These are phyloP conservation scores for Apteryx owenii DNA, from an alignment of 2,113 vertebrate genomes.

Conservation along the genomic window DNA sequence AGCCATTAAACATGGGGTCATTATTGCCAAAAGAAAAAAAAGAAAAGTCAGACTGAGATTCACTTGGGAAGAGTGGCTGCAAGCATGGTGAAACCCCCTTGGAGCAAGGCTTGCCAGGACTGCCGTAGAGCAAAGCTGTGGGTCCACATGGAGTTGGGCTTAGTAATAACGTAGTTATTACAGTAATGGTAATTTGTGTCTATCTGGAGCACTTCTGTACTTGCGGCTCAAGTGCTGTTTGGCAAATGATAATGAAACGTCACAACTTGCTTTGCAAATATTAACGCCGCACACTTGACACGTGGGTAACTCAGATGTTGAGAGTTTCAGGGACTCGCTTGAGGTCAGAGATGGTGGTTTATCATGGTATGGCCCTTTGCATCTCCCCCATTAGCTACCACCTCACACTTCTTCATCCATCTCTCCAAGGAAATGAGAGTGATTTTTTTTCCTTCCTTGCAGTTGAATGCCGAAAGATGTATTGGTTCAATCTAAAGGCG, in stretches of 20 bases:
- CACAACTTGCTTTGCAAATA: neutral
- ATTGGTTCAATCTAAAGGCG: neutral
- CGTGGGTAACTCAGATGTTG: neutral
- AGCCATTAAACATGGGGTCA: neutral
- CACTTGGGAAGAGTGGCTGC: neutral
- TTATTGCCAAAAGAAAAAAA: neutral
- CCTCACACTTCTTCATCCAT: neutral
- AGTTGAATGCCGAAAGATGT: neutral
- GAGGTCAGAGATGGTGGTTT: neutral
- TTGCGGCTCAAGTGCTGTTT: fast-evolving
- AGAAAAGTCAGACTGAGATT: neutral
- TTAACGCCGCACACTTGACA: neutral
- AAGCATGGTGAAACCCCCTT: neutral
- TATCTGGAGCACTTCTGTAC: neutral
- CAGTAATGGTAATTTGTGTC: neutral
- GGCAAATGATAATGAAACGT: fast-evolving
- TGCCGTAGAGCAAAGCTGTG: neutral
- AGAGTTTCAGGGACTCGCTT: neutral
- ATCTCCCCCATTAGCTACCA: neutral
- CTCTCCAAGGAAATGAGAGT: neutral
- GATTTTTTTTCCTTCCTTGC: neutral
- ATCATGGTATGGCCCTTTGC: neutral
- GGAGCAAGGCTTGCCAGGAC: neutral
- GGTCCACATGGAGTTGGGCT: fast-evolving
- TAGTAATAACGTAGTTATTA: neutral